These are phyloP conservation scores for Orthonychiurus folsomi DNA, from an alignment of 2,888 invertebrate species.

Conservation along the genomic window DNA sequence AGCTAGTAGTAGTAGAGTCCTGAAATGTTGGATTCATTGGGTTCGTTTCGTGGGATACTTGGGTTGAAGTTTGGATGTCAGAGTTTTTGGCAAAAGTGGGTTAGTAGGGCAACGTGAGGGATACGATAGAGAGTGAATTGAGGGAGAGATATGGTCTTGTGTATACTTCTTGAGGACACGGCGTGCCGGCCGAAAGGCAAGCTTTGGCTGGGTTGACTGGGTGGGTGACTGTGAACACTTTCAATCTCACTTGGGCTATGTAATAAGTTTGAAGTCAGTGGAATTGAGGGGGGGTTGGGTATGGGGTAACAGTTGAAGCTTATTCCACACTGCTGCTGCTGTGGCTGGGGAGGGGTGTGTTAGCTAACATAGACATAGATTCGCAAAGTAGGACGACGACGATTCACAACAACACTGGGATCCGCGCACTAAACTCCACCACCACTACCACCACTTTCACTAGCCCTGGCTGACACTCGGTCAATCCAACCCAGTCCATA, in stretches of 20 bases:
- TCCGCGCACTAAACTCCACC: too few relatives aligned
- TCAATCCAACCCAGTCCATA: not conserved
- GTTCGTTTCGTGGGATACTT: not conserved
- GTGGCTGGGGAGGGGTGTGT: too few relatives aligned
- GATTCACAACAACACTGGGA: conserved; percentile 35
- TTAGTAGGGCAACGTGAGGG: conserved; percentile 39
- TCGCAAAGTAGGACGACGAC: conserved; percentile 39
- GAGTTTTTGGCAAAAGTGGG: conserved; percentile 39
- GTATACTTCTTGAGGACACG: not conserved
- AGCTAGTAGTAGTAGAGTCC: not conserved
- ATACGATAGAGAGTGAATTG: conserved; percentile 12
- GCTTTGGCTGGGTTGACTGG: not conserved
- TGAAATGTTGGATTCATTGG: too few relatives aligned
- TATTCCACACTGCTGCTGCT: not conserved
- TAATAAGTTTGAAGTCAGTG: conserved; percentile 2
- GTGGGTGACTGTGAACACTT: conserved; percentile 26
- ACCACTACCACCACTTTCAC: conserved; percentile 1
- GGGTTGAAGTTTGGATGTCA: conserved; percentile 11
- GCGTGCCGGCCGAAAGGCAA: not conserved
- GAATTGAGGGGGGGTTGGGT: not conserved
- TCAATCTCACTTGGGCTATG: conserved; percentile 35
- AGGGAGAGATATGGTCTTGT: not conserved
- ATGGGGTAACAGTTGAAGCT: not conserved
- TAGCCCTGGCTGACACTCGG: not conserved
- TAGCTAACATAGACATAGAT: conserved; percentile 17